Evolutionary conservation across 2,797 vertebrate genomes (phyloP), one percentile per base, ranked within the genome.

Genomic region (Sebastes taczanowskii): DNA sequence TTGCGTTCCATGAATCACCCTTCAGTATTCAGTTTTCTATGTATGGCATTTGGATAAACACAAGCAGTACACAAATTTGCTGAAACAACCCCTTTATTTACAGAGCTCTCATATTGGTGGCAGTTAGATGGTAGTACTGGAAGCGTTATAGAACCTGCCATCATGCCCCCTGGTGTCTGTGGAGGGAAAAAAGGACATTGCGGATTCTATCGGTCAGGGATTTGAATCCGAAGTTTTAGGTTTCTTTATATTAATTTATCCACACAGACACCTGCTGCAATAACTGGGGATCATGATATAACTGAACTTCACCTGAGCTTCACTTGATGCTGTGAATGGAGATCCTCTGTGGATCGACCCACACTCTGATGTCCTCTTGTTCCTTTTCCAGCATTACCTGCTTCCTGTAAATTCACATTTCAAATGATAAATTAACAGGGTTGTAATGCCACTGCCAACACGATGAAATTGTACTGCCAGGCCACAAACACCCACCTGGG

Each of bases 251-350:
- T 66, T 13, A 53, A n/a, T 49, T 68, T 66, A 29, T 56, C 62
- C 18, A 67, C 52, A 29, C 32, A 64, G 18, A 64, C 53, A 56
- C 32, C 4, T 70, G 27, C 4, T 74, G 10, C 42, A 56, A 3
- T 63, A 9, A 30, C 4, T 20, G 22, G 5, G 13, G 25, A 46
- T 35, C 20, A 10, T 18, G 38, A 58, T 59, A 13, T 46, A 22
- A 66, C 2, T 77, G 34, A 73, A 35, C 32, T 90, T 94, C 25
- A 96, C 95, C 95, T 16, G 38, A n/a, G 25, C 49, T 74, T 88
- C 96, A 97, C 38, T 96, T 91, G 18, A 94, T 91, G 86, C 94
- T 97, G 88, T 96, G 71, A 76, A 96, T 91, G 34, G 96, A 96
- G 32, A 91, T 65, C 79, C 92, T 96, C 78, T 95, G 89, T 14